Conservation (phyloP, 2,113 vertebrate species). For the Cryptoleucopteryx plumbea region DNA sequence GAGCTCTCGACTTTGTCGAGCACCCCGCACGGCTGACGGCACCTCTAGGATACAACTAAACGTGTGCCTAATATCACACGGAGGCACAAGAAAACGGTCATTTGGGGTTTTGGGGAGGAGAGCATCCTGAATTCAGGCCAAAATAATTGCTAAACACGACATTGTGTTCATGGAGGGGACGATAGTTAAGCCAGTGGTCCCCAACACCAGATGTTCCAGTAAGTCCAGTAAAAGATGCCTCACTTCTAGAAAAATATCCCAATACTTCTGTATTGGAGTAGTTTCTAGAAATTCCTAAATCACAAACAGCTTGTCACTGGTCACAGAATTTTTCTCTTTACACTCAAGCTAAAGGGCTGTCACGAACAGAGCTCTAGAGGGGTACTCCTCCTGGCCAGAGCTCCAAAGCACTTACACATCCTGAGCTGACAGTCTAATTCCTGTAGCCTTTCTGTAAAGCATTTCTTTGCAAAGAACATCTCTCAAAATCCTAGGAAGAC, state of each 20-base stretch:
- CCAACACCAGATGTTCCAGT: not conserved
- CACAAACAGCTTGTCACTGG: not conserved
- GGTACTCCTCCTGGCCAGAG: not conserved
- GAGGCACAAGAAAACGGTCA: not conserved
- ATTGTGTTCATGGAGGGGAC: not conserved
- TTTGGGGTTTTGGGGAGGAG: not conserved
- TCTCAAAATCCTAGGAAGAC: not conserved
- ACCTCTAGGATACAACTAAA: not conserved
- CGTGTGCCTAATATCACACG: rapidly evolving
- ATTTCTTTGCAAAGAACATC: not conserved
- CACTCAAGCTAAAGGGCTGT: not conserved
- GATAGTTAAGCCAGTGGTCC: not conserved
- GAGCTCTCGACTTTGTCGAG: not conserved
- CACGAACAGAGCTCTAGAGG: not conserved
- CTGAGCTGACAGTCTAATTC: not conserved
- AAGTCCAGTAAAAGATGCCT: not conserved
- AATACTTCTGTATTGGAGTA: not conserved
- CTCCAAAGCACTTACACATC: not conserved
- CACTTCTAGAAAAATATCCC: not conserved
- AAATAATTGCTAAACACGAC: not conserved
- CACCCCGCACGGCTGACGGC: not conserved
- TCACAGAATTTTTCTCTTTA: not conserved
- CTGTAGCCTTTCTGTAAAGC: not conserved
- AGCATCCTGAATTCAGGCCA: not conserved
- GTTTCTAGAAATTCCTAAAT: not conserved